phyloP scores from a whole-genome alignment of 2,888 invertebrate genomes.

The Caenorhabditis sp. region DNA sequence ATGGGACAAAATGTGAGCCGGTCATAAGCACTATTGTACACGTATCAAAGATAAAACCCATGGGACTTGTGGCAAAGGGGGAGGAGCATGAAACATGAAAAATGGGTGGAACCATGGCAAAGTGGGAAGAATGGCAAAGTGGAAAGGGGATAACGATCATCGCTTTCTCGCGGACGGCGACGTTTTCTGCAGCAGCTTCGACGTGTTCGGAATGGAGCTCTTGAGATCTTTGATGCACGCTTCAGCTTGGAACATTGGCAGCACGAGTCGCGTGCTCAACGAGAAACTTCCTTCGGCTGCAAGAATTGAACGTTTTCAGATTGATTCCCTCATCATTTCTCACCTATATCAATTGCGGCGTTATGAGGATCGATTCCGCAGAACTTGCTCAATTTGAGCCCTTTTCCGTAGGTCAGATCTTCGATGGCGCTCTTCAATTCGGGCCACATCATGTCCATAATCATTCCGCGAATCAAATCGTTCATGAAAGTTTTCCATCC shows the following conservation, averaged over 20 bases:
- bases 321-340: background rate
- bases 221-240: constrained; percentile 66
- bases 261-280: constrained; percentile 61
- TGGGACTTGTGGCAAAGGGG: constrained; percentile 25
- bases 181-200: constrained; percentile 55
- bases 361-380: constrained; percentile 77
- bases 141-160: background rate
- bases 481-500: constrained; percentile 74
- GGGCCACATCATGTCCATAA: constrained; percentile 78
- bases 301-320: constrained; percentile 7
- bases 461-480: constrained; percentile 76
- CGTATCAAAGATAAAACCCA: constrained; percentile 51
- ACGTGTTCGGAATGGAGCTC: constrained; percentile 65
- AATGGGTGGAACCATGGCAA: constrained; percentile 31
- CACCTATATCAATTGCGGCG: constrained; percentile 72
- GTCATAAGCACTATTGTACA: constrained; percentile 22
- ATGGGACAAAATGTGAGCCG: too few species aligned
- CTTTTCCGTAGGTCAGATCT: constrained; percentile 74
- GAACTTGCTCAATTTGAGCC: constrained; percentile 70
- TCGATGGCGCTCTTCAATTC: constrained; percentile 75
- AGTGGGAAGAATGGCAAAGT: background rate
- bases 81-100: constrained; percentile 12
- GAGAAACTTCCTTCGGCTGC: constrained; percentile 66
- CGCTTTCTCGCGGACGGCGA: constrained; percentile 9
- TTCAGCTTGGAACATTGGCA: constrained; percentile 60